Evolutionary conservation across 2,888 invertebrate species (phyloP), one percentile per base, ranked within the genome.

Genomic region (Suillia variegata): DNA sequence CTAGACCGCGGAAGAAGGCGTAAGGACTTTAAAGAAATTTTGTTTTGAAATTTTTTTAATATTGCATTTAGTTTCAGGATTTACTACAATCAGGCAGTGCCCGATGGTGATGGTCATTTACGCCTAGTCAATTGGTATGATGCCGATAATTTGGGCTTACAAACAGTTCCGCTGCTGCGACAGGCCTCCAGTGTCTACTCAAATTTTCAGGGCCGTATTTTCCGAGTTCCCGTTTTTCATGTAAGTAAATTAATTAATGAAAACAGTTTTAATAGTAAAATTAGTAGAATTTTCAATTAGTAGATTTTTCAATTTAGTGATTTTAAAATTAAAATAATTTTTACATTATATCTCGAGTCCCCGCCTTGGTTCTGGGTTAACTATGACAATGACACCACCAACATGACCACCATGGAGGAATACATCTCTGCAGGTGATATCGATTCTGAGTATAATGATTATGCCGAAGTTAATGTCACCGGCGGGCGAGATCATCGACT

Each of bases 291-390:
- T 51, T 13, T 18, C 24, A 26, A n/a, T n/a, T n/a, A n/a, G n/a
- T n/a, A 31, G 12, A 31, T 31, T 31, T 31, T 31, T 12, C 31
- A 6, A 31, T 31, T 12, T 6, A 12, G 6, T 31, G 31, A 12
- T 31, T 12, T 31, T 31, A 6, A n/a, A n/a, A n/a, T n/a, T n/a
- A n/a, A n/a, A n/a, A n/a, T n/a, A n/a, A n/a, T n/a, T n/a, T n/a
- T n/a, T n/a, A n/a, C n/a, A n/a, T n/a, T n/a, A n/a, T n/a, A n/a
- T 38, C n/a, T 38, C 10, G 10, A 87, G 87, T 86, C 87, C 2
- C 91, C 91, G 0, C 91, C 91, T 0, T 91, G 91, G 91, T 88
- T 89, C 80, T 91, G 90, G 77, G 89, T 91, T 0, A 84, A 81
- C 58, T 88, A 88, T 74, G 83, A 83, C 61, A 88, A 88, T 66